Percentiles rank a stretch among this genome's conserved stretches.
These are phyloP conservation scores for Pangasius macronema DNA, from an alignment of 2,797 vertebrate genomes.

Conservation along the genomic window DNA sequence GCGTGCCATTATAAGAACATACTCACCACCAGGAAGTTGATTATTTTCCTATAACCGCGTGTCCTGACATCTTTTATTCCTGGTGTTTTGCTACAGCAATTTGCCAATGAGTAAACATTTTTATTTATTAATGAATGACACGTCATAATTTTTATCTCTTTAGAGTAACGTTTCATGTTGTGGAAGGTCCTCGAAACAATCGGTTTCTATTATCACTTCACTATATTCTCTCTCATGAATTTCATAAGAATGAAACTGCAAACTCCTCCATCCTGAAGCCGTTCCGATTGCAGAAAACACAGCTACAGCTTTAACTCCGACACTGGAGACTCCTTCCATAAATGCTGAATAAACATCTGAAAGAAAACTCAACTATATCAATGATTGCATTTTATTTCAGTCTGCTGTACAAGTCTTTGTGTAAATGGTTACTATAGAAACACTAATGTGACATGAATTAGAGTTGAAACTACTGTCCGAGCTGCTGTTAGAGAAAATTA, in stretches of 20 bases:
- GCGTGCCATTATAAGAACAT: not conserved
- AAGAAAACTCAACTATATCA: not conserved
- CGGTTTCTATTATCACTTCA: not conserved
- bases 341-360: not conserved
- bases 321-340: not conserved
- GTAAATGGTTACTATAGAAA: too few species aligned
- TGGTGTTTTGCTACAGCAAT: not conserved
- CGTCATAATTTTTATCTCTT: not conserved
- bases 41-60: not conserved
- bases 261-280: not conserved
- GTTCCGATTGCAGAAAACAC: not conserved
- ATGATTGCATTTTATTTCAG: not conserved
- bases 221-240: not conserved
- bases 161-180: not conserved
- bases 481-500: not conserved
- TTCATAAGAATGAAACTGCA: not conserved
- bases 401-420: too few species aligned
- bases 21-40: not conserved
- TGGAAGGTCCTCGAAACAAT: not conserved
- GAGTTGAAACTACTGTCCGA: not conserved
- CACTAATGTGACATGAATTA: too few species aligned
- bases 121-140: not conserved
- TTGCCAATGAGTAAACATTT: not conserved
- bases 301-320: not conserved
- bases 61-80: not conserved